Base-by-base conservation (phyloP, 2,113 vertebrate species). In the Hemicordylus capensis region DNA sequence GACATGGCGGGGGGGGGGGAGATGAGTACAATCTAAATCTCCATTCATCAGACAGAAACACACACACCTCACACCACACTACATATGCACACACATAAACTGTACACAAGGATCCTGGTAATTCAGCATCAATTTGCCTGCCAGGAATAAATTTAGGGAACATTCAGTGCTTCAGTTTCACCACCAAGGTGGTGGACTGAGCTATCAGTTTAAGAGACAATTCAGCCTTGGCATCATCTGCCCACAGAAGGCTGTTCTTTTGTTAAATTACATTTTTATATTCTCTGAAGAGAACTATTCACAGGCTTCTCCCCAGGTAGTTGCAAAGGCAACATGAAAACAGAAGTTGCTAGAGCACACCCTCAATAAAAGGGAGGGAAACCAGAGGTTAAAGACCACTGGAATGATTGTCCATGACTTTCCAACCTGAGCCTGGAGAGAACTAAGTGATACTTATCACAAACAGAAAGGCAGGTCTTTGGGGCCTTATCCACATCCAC, bases 101-200 rank as follows among this genome's bases (percentile, higher is more conserved):
- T 2, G 15, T 2, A 39, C n/a, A 10, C 77, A 64, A 11, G 8
- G 5, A 77, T 66, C 15, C 42, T 59, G 39, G 67, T 89, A 84
- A 73, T 67, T 87, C 86, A 26, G 8, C 15, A 78, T 8, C 54
- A 87, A 90, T 91, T 91, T 89, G 88, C 83, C 90, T 86, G 80
- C 58, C 34, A 93, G 83, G 63, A 67, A 70, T 79, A 37, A 0
- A 0, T 67, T 90, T 87, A 67, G 70, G 46, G 44, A 88, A 54
- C 8, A 24, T 70, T 87, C 51, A 31, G 31, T 58, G 76, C 0
- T 81, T 72, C 84, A 87, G 44, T 81, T 39, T 83, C 81, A 85
- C 87, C 85, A 79, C 82, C 67, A 88, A 89, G 48, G 42, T 26
- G 42, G 1, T 73, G 76, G 58, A 59, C 56, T 76, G 39, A 64